These are phyloP conservation scores for Abscondita cerata DNA, from an alignment of 2,888 invertebrate species.

Conservation along the genomic window DNA sequence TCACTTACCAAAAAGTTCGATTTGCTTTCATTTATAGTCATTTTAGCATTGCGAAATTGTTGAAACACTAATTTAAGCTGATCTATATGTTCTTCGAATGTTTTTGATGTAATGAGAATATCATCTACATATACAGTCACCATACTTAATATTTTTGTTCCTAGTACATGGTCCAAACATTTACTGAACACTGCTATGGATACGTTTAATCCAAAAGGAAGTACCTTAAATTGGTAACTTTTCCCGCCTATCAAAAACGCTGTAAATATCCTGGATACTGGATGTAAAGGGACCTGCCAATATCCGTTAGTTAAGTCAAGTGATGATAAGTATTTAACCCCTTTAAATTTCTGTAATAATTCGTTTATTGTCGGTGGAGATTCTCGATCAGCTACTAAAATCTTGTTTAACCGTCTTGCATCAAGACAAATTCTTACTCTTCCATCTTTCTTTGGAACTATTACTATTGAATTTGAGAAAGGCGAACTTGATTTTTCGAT, in stretches of 20 bases:
- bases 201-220: slow-evolving; percentile 35
- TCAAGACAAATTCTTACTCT: slow-evolving; percentile 4
- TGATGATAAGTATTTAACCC: slow-evolving; percentile 30
- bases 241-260: slow-evolving; percentile 38
- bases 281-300: slow-evolving; percentile 37
- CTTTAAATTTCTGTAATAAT: slow-evolving; percentile 34
- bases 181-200: slow-evolving; percentile 32
- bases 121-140: slow-evolving; percentile 31
- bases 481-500: not conserved
- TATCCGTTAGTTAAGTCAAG: slow-evolving; percentile 41
- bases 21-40: slow-evolving; percentile 33
- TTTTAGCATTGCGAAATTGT: slow-evolving; percentile 14
- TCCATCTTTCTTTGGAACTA: slow-evolving; percentile 2
- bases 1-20: slow-evolving; percentile 37
- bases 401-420: slow-evolving; percentile 18
- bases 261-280: slow-evolving; percentile 37
- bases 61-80: slow-evolving; percentile 29
- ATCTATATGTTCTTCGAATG: slow-evolving; percentile 31
- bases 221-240: slow-evolving; percentile 35
- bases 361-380: slow-evolving; percentile 23
- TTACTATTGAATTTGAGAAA: slow-evolving; percentile 1
- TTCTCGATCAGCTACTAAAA: slow-evolving; percentile 24
- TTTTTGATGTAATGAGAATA: slow-evolving; percentile 31
- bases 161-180: slow-evolving; percentile 29
- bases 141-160: slow-evolving; percentile 14